A percentile compares a stretch with the other conserved stretches of the same genome.
Evolutionary conservation across 2,888 invertebrate genomes (phyloP).

Genomic region (Beris morrisii): DNA sequence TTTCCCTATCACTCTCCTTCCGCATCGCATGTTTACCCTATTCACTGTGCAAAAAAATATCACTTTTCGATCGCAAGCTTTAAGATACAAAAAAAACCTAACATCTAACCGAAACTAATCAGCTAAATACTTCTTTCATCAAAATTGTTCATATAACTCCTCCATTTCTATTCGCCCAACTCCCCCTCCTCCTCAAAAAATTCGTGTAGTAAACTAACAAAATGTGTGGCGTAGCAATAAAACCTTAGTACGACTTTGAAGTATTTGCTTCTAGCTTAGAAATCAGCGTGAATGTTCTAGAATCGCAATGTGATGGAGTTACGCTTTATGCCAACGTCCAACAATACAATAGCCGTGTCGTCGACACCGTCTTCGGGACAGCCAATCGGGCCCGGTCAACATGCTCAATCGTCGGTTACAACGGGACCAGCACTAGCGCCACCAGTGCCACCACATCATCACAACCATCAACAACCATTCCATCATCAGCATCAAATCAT

Average conservation of each 20-base stretch:
- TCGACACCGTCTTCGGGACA: slow-evolving; percentile 42
- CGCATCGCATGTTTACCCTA: too few species aligned
- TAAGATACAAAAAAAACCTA: too few species aligned
- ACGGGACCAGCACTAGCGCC: slow-evolving; percentile 9
- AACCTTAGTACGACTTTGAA: slow-evolving; percentile 44
- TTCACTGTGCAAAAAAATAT: too few species aligned
- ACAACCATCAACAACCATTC: slow-evolving; percentile 35
- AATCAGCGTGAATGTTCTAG: slow-evolving; percentile 55
- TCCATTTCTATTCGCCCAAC: background rate
- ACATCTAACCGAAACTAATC: background rate
- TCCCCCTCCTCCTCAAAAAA: background rate
- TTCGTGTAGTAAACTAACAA: slow-evolving; percentile 23
- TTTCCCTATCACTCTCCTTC: too few species aligned
- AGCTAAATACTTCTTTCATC: background rate
- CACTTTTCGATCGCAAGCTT: too few species aligned
- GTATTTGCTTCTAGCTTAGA: slow-evolving; percentile 47
- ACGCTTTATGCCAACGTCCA: slow-evolving; percentile 51
- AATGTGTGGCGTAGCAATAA: slow-evolving; percentile 39
- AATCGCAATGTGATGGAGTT: slow-evolving; percentile 56
- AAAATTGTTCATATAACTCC: background rate
- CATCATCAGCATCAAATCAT: slow-evolving; percentile 42
- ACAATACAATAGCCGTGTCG: slow-evolving; percentile 46
- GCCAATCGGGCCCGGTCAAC: slow-evolving; percentile 43
- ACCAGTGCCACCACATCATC: slow-evolving; percentile 44
- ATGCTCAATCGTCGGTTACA: slow-evolving; percentile 42